A percentile compares a stretch with the other conserved stretches of the same genome.
These are phyloP conservation scores for Xiphophorus couchianus DNA, from an alignment of 2,113 vertebrate genomes.

Conservation along the genomic window DNA sequence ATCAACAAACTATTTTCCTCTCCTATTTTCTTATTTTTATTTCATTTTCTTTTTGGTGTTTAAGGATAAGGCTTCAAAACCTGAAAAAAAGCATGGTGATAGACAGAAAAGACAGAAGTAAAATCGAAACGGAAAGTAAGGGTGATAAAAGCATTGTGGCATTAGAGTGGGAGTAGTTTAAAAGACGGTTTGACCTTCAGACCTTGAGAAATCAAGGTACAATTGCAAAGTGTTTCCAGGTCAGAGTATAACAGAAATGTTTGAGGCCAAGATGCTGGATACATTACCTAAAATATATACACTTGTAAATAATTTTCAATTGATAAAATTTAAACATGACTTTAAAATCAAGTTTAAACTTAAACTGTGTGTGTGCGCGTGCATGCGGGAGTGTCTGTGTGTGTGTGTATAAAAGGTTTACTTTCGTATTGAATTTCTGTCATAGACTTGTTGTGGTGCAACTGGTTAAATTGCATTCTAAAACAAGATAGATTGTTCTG, in stretches of 20 bases:
- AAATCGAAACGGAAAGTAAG: no score
- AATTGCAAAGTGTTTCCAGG: slow-evolving; percentile 19
- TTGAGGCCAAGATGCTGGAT: slow-evolving; percentile 2
- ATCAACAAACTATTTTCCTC: no score
- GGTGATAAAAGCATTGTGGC: no score
- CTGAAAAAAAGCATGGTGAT: no score
- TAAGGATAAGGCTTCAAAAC: no score
- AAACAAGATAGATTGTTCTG: slow-evolving; percentile 76
- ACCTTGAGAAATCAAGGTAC: slow-evolving; percentile 27
- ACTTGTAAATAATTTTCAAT: background rate
- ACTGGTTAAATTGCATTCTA: slow-evolving; percentile 75
- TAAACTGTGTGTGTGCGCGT: no score
- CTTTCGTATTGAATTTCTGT: slow-evolving; percentile 72
- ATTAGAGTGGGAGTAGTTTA: slow-evolving; percentile 7
- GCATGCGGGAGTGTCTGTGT: no score
- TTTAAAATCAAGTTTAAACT: no score
- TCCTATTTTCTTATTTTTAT: no score
- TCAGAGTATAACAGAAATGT: slow-evolving; percentile 17
- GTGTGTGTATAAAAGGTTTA: background rate
- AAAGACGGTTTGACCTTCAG: slow-evolving; percentile 6
- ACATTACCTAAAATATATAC: background rate
- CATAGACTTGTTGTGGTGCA: slow-evolving; percentile 67
- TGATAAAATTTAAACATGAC: no score
- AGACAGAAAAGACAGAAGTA: no score
- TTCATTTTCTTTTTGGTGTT: no score